phyloP scores from a whole-genome alignment of 2,888 invertebrate species.

The Leptinotarsa rubiginosa region DNA sequence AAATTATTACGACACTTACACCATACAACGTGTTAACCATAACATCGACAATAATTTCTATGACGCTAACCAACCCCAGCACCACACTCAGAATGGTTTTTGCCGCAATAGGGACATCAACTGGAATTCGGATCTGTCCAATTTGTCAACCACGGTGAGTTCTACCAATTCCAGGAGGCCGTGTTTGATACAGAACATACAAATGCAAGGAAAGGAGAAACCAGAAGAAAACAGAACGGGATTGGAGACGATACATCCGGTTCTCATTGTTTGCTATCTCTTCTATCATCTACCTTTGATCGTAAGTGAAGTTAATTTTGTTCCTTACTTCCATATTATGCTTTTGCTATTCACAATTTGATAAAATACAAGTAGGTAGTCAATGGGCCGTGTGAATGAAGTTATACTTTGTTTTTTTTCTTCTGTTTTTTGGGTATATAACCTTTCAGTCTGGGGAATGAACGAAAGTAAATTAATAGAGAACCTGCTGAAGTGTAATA shows the following conservation, averaged over 20 bases:
- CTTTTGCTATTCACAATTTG: too few relatives aligned
- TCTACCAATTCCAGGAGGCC: constrained; percentile 70
- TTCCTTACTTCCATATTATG: not conserved
- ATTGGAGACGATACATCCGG: constrained; percentile 67
- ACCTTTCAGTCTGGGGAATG: too few relatives aligned
- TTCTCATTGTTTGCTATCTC: constrained; percentile 70
- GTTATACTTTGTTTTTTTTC: too few relatives aligned
- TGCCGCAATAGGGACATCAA: constrained; percentile 48
- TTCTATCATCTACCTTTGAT: constrained; percentile 72
- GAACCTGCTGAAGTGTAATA: too few relatives aligned
- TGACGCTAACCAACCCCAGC: constrained; percentile 30
- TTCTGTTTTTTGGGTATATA: too few relatives aligned
- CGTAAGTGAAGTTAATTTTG: constrained; percentile 65
- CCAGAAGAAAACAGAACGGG: constrained; percentile 62
- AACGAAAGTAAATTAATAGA: too few relatives aligned
- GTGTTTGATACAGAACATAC: constrained; percentile 63
- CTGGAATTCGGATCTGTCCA: constrained; percentile 60
- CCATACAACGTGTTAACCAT: constrained; percentile 53
- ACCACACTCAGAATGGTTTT: constrained; percentile 41
- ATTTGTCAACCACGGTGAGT: constrained; percentile 69
- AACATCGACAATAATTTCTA: constrained; percentile 45
- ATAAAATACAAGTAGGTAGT: too few relatives aligned
- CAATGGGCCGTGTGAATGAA: too few relatives aligned
- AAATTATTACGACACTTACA: constrained; percentile 62
- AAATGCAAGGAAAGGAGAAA: constrained; percentile 47